A percentile compares a stretch with the other conserved stretches of the same genome.
phyloP scores from a whole-genome alignment of 1,140 invertebrate genomes.

The Lepidotrigona ventralis region DNA sequence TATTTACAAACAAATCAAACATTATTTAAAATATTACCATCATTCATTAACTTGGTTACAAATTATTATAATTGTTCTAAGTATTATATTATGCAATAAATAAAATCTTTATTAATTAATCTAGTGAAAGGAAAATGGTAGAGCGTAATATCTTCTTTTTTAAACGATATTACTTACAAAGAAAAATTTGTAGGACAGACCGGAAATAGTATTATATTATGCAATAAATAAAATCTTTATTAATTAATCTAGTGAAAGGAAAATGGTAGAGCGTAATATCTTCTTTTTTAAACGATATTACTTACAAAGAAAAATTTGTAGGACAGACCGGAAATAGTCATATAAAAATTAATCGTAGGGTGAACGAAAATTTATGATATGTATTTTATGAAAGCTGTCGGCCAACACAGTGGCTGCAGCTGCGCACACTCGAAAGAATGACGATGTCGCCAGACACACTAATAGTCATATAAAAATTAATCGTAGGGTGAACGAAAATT shows the following conservation, averaged over 20 bases:
- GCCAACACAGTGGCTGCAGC: constrained; percentile 29
- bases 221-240: background rate
- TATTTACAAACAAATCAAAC: too few species aligned
- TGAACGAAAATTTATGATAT: constrained; percentile 39
- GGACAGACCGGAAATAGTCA: background rate
- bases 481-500: constrained; percentile 31
- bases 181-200: background rate
- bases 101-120: background rate
- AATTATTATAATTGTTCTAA: background rate
- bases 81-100: background rate
- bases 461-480: background rate
- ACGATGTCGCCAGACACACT: constrained; percentile 47
- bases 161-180: background rate
- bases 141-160: background rate
- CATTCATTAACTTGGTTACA: too few species aligned
- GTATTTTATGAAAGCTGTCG: constrained; percentile 9
- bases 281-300: background rate
- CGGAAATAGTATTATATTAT: background rate
- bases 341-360: background rate
- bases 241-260: background rate
- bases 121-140: background rate
- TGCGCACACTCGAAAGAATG: constrained; percentile 34
- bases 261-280: background rate
- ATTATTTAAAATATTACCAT: too few species aligned
- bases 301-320: background rate